phyloP scores from a whole-genome alignment of 2,888 invertebrate genomes.

The Xestobium rufovillosum region DNA sequence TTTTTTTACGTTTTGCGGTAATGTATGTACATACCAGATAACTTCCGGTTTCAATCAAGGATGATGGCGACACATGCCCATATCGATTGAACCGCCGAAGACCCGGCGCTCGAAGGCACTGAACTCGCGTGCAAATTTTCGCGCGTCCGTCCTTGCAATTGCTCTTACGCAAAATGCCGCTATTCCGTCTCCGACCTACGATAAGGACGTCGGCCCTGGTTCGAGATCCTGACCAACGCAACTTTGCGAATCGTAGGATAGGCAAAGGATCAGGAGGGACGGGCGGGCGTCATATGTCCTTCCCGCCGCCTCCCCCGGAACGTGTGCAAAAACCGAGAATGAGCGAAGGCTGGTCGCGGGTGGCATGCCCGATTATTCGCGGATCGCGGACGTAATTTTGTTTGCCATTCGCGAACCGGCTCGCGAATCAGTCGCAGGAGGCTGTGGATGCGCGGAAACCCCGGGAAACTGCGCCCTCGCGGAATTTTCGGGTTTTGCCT shows the following conservation, averaged over 20 bases:
- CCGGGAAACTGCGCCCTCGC: too few relatives aligned
- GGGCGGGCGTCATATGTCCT: too few relatives aligned
- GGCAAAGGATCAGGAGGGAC: slow-evolving; percentile 27
- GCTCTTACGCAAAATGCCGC: slow-evolving; percentile 36
- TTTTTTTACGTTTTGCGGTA: too few relatives aligned
- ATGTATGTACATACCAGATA: too few relatives aligned
- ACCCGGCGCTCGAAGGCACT: too few relatives aligned
- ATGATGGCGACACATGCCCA: too few relatives aligned
- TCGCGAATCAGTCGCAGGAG: neutral
- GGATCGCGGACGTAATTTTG: neutral
- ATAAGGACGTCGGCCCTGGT: slow-evolving; percentile 41
- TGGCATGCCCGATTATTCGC: neutral
- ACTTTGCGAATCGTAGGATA: slow-evolving; percentile 39
- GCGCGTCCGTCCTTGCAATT: slow-evolving; percentile 25
- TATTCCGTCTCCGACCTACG: slow-evolving; percentile 37
- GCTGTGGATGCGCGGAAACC: neutral
- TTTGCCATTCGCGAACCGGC: slow-evolving; percentile 1
- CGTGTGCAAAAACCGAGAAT: slow-evolving; percentile 40
- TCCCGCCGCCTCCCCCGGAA: slow-evolving; percentile 22
- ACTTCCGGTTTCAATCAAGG: too few relatives aligned
- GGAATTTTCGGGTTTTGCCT: too few relatives aligned
- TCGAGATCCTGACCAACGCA: slow-evolving; percentile 39
- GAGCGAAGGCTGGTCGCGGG: slow-evolving; percentile 29
- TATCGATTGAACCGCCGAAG: too few relatives aligned
- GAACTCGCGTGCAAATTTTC: slow-evolving; percentile 15